Evolutionary conservation across 1,140 invertebrate genomes (phyloP).

Genomic region (Venturia canescens): DNA sequence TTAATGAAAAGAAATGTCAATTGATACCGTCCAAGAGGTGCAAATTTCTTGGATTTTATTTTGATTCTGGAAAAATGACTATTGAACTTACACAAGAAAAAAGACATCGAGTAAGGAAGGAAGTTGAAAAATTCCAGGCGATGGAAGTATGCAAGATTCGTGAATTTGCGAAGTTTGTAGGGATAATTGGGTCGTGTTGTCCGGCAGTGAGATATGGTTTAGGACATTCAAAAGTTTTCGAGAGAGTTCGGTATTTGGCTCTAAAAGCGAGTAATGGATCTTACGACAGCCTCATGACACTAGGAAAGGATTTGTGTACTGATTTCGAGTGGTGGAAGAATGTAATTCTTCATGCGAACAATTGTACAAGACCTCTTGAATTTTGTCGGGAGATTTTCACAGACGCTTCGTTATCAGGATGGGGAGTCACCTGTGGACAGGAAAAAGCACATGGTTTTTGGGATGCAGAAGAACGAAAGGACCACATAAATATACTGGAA

Average conservation of each 20-base stretch:
- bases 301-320: neutral
- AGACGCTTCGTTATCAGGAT: conserved; percentile 49
- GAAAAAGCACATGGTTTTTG: conserved; percentile 35
- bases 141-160: conserved; percentile 10
- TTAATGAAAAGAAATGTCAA: conserved; percentile 37
- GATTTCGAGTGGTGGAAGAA: conserved; percentile 46
- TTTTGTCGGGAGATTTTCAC: conserved; percentile 40
- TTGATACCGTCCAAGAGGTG: conserved; percentile 20
- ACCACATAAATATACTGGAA: conserved; percentile 49
- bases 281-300: neutral
- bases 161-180: conserved; percentile 26
- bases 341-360: neutral
- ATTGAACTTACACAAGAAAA: conserved; percentile 35
- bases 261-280: conserved; percentile 3
- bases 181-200: conserved; percentile 30
- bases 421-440: conserved; percentile 18
- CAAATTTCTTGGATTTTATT: conserved; percentile 33
- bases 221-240: conserved; percentile 35
- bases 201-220: conserved; percentile 34
- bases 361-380: conserved; percentile 20
- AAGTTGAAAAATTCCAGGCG: neutral
- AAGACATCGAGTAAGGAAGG: neutral
- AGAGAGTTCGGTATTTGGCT: no score
- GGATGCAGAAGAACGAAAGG: conserved; percentile 31
- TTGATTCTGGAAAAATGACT: conserved; percentile 16